Conservation (phyloP, 2,888 invertebrate genomes). For the Fissipunctia ypsillon region DNA sequence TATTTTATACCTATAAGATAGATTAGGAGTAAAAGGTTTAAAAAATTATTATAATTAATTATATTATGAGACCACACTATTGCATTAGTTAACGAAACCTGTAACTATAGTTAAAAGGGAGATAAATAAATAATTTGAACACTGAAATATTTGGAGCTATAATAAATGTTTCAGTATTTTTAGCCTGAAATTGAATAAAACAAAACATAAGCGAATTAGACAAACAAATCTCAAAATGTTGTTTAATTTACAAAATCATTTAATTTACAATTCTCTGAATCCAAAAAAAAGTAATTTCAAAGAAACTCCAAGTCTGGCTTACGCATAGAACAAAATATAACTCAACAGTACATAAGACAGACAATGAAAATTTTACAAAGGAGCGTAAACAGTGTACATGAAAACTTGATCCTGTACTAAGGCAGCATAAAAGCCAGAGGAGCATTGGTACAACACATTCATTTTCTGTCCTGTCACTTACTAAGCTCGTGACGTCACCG, state of each 20-base stretch:
- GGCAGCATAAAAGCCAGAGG: conserved; percentile 49
- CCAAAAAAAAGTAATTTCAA: background rate
- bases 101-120: background rate
- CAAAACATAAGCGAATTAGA: background rate
- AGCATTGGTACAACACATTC: conserved; percentile 51
- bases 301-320: background rate
- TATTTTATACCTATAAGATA: too few species aligned
- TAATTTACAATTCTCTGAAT: background rate
- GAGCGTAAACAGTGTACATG: conserved; percentile 39
- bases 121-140: background rate
- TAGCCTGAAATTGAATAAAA: background rate
- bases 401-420: conserved; percentile 54
- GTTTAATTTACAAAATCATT: background rate
- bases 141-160: background rate
- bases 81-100: background rate
- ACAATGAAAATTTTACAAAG: conserved; percentile 50
- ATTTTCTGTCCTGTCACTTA: conserved; percentile 63
- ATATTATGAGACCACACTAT: background rate
- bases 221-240: background rate
- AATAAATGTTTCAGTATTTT: background rate
- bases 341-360: conserved; percentile 26
- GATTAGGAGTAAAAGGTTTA: too few species aligned
- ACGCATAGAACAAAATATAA: conserved; percentile 3
- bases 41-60: too few species aligned
- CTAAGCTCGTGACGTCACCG: conserved; percentile 63